Evolutionary conservation across 1,140 invertebrate genomes (phyloP).

Genomic region (Microplitis demolitor): DNA sequence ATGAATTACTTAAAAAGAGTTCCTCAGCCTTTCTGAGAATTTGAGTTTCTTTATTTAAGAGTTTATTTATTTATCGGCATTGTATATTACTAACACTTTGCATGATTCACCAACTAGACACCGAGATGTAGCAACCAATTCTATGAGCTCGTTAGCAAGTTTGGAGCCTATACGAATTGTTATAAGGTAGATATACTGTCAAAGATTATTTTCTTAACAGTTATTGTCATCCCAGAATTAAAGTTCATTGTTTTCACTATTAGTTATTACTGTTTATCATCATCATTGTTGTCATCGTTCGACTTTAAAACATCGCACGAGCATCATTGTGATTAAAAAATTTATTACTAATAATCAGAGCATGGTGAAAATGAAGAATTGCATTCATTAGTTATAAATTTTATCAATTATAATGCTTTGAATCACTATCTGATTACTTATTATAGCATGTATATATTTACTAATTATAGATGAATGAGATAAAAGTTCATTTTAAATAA

Average conservation of each 20-base stretch:
- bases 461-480: neutral
- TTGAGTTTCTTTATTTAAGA: constrained; percentile 12
- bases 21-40: neutral
- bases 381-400: neutral
- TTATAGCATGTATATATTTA: neutral
- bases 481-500: no score
- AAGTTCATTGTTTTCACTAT: neutral
- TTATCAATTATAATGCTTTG: neutral
- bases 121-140: constrained; percentile 52
- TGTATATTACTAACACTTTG: constrained; percentile 54
- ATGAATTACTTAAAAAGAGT: neutral
- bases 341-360: neutral
- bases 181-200: constrained; percentile 40
- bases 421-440: constrained; percentile 6
- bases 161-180: constrained; percentile 44
- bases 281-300: no score
- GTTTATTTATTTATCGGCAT: constrained; percentile 26
- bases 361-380: neutral
- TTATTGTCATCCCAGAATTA: neutral
- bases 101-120: constrained; percentile 51
- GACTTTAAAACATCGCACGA: neutral
- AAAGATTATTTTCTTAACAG: neutral
- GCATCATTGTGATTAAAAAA: neutral
- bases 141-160: constrained; percentile 55
- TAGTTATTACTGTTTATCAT: neutral